phyloP scores from a whole-genome alignment of 2,888 invertebrate species.

The Nectonema munidae region DNA sequence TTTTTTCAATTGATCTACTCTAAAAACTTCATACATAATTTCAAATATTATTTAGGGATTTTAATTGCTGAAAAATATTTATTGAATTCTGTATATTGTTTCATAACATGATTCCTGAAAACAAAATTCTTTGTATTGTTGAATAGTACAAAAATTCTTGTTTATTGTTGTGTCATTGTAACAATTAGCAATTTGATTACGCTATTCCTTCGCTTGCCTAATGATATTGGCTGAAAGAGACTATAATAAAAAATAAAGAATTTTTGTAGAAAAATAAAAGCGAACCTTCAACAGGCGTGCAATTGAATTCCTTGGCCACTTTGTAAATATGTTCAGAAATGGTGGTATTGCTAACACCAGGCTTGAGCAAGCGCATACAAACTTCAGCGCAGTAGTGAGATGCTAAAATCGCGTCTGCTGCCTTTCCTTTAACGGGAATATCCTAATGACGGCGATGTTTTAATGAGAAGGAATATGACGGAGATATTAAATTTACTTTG shows the following conservation, averaged over 20 bases:
- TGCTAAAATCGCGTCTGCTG: conserved; percentile 72
- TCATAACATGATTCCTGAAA: no score
- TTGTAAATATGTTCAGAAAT: conserved; percentile 36
- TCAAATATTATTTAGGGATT: no score
- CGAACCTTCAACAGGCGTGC: conserved; percentile 55
- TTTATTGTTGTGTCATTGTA: no score
- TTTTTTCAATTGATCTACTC: no score
- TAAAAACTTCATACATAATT: no score
- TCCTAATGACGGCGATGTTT: conserved; percentile 23
- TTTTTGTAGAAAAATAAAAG: neutral
- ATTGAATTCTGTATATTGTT: no score
- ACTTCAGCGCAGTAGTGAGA: conserved; percentile 81
- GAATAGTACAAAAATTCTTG: no score
- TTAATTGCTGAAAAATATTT: no score
- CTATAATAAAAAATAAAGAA: neutral
- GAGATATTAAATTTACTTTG: conserved; percentile 21
- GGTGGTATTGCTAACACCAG: conserved; percentile 29
- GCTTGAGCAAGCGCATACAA: conserved; percentile 56
- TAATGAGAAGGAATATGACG: neutral
- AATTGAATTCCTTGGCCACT: conserved; percentile 59
- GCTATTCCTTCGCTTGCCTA: no score
- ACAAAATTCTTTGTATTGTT: no score
- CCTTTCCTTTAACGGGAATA: conserved; percentile 44
- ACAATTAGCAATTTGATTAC: no score
- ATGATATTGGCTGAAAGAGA: no score